Conservation (phyloP, 2,113 vertebrate genomes). For the Vidua chalybeata region DNA sequence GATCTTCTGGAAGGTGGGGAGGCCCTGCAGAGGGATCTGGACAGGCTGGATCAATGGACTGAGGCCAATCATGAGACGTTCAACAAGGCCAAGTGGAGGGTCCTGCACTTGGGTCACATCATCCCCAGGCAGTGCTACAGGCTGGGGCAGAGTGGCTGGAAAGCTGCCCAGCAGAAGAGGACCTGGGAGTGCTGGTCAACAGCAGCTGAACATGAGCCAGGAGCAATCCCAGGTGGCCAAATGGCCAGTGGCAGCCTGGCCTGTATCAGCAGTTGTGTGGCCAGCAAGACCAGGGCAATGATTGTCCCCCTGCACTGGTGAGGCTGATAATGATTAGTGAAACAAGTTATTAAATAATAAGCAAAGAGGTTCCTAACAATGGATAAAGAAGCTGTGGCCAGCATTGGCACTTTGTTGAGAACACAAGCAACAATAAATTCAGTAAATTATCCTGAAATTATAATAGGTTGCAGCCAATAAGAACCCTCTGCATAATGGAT, state of each 20-base stretch:
- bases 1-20: neutral
- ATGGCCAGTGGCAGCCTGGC: neutral
- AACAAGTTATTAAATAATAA: neutral
- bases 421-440: neutral
- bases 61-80: fast-evolving
- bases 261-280: neutral
- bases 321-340: neutral
- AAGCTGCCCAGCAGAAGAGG: fast-evolving
- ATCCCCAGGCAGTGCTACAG: too few relatives aligned
- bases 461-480: neutral
- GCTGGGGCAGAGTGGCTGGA: neutral
- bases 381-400: neutral
- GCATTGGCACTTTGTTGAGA: neutral
- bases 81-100: fast-evolving
- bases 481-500: neutral
- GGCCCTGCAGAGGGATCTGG: neutral
- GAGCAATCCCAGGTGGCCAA: neutral
- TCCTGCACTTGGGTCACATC: neutral
- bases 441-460: neutral
- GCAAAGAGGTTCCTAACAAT: neutral
- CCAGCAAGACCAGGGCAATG: neutral
- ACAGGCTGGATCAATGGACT: fast-evolving
- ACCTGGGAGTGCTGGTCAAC: fast-evolving
- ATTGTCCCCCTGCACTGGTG: neutral
- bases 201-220: neutral